Conservation (phyloP, 2,113 vertebrate genomes). For the Myiagra hebetior region DNA sequence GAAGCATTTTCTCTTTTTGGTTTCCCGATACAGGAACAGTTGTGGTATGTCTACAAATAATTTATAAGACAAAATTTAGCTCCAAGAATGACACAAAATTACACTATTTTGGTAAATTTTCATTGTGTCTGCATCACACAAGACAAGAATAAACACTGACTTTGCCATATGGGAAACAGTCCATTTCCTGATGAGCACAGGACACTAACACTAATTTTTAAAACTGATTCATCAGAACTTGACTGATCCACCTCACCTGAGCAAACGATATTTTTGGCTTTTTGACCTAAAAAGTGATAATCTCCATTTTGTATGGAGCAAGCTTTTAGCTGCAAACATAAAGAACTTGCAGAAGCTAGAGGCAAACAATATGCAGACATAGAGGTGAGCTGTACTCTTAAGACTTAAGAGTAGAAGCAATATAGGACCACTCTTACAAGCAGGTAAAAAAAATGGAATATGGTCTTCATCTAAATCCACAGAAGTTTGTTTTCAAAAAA, state of each 20-base stretch:
- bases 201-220: not conserved
- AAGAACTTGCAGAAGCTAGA: not conserved
- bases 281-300: not conserved
- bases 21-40: constrained; percentile 74
- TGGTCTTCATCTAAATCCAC: not conserved
- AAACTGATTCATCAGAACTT: not conserved
- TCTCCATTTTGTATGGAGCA: not conserved
- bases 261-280: not conserved
- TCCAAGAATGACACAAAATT: not conserved
- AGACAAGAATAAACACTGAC: not conserved
- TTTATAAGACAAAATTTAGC: not conserved
- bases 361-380: not conserved
- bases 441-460: not conserved
- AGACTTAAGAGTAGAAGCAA: not conserved
- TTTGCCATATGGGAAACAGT: not conserved
- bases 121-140: not conserved
- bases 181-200: not conserved
- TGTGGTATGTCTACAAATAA: constrained; percentile 60
- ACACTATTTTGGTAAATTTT: not conserved
- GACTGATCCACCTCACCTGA: not conserved
- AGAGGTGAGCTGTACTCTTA: not conserved
- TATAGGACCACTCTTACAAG: not conserved
- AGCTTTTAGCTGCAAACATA: not conserved
- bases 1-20: not conserved
- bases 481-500: not conserved